Percentiles rank a stretch among this genome's conserved stretches.
Evolutionary conservation across 2,797 vertebrate species (phyloP).

Genomic region (Emys orbicularis): DNA sequence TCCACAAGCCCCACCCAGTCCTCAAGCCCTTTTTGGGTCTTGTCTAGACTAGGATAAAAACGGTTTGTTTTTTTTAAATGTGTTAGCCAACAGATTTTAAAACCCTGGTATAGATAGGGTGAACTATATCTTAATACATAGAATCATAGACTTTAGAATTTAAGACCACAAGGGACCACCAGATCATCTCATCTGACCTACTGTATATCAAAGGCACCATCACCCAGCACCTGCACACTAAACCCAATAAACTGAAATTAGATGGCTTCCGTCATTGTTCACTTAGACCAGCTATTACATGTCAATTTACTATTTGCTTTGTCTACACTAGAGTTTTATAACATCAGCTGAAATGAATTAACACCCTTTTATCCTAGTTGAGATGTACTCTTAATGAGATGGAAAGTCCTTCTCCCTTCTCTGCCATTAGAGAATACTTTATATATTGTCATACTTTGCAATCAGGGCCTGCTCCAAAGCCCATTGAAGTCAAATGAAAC

Average conservation of each 20-base stretch:
- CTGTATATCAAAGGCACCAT: neutral
- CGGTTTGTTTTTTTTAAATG: conserved; percentile 17
- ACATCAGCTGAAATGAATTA: conserved; percentile 53
- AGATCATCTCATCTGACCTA: neutral
- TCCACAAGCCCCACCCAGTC: conserved; percentile 18
- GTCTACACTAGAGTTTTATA: conserved; percentile 20
- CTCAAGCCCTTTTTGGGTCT: neutral
- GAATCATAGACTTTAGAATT: neutral
- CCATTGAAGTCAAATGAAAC: neutral
- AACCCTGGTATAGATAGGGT: conserved; percentile 34
- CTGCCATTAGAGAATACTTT: conserved; percentile 31
- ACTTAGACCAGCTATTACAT: conserved; percentile 25
- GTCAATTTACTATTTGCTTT: conserved; percentile 58
- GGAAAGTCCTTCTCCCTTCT: conserved; percentile 55
- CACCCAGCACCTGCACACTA: neutral
- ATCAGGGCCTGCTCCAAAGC: neutral
- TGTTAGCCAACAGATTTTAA: conserved; percentile 49
- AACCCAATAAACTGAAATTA: neutral
- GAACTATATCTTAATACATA: conserved; percentile 49
- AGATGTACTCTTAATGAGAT: conserved; percentile 63
- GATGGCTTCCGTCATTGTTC: conserved; percentile 42
- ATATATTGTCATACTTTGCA: neutral
- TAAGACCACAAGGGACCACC: neutral
- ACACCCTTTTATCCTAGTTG: conserved; percentile 26
- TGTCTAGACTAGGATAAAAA: conserved; percentile 23